Evolutionary conservation across 2,888 invertebrate genomes (phyloP), one percentile per base, ranked within the genome.

Genomic region (Caenorhabditis becei): DNA sequence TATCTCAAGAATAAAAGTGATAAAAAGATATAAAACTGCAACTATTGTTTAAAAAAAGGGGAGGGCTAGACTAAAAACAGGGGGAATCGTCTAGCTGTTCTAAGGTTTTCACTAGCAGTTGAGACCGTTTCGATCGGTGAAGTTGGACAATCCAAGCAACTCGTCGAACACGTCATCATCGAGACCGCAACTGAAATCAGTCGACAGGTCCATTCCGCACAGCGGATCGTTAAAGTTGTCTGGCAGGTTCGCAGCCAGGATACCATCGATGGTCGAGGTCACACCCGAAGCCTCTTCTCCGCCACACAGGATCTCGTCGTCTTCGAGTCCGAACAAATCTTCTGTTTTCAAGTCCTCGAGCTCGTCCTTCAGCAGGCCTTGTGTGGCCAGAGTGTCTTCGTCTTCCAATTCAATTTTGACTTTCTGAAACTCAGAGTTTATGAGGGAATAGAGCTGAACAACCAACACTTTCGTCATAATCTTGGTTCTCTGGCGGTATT

Each of bases 381-480:
- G 71, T 1, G 77, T 53, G 7, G 81, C 81, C 5, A 75, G 65
- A 47, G 67, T 49, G 28, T 77, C 80, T 51, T 81, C 81, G 20
- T 81, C 81, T 14, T 81, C 81, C 37, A 77, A 47, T 53, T 81
- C 81, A 2, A 72, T 58, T 35, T 81, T 81, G 7, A 77, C 71
- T 54, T 80, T 80, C 80, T 80, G 59, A 24, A 80, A 74, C 20
- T 51, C 8, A 8, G 7, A 51, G 3, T 11, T 24, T 8, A 23
- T 26, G 26, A 35, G 11, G 5, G 47, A 24, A 11, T 1, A 23
- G 23, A 7, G 2, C 26, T 26, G 10, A 53, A 14, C 10, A 41
- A 49, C 66, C 18, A 20, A 74, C 74, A 20, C 49, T 66, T 20
- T 74, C 74, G 16, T 77, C 75, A 32, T 37, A 77, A 23, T 67